Percentiles rank a stretch among this genome's conserved stretches.
These are phyloP conservation scores for Agelas oroides DNA, from an alignment of 37 sponge, comb jelly and placozoan genomes.

Conservation along the genomic window DNA sequence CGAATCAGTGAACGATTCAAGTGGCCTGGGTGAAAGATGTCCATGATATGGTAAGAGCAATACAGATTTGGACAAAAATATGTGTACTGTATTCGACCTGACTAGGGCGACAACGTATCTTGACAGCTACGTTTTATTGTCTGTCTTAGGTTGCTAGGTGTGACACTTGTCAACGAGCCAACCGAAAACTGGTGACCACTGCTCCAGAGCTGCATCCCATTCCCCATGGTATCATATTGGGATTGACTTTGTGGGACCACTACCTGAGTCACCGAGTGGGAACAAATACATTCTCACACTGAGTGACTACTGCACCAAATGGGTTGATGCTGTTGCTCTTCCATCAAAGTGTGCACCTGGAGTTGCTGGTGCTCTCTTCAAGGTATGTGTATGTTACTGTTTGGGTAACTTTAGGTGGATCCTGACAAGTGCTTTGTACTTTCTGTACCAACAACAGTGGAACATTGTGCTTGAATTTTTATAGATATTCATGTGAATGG, in stretches of 20 bases:
- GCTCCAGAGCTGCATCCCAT: slow-evolving; percentile 73
- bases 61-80: too few relatives aligned
- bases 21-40: neutral
- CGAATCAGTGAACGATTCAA: slow-evolving; percentile 67
- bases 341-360: slow-evolving; percentile 43
- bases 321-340: slow-evolving; percentile 66
- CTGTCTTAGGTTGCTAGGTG: slow-evolving; percentile 41
- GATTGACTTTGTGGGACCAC: slow-evolving; percentile 75
- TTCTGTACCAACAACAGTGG: too few relatives aligned
- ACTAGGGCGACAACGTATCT: too few relatives aligned
- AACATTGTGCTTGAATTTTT: neutral
- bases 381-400: slow-evolving; percentile 34
- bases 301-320: slow-evolving; percentile 78
- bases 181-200: slow-evolving; percentile 42
- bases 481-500: slow-evolving; percentile 75
- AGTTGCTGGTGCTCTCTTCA: slow-evolving; percentile 68
- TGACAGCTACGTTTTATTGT: too few relatives aligned
- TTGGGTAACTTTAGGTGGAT: neutral
- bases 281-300: slow-evolving; percentile 65
- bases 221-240: slow-evolving; percentile 77
- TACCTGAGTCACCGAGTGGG: slow-evolving; percentile 23
- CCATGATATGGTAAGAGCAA: too few relatives aligned
- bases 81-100: too few relatives aligned
- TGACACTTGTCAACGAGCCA: slow-evolving; percentile 63
- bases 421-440: too few relatives aligned